A percentile compares a stretch with the other conserved stretches of the same genome.
Conservation (phyloP, 2,888 invertebrate genomes). For the Ecdyonurus torrentis region DNA sequence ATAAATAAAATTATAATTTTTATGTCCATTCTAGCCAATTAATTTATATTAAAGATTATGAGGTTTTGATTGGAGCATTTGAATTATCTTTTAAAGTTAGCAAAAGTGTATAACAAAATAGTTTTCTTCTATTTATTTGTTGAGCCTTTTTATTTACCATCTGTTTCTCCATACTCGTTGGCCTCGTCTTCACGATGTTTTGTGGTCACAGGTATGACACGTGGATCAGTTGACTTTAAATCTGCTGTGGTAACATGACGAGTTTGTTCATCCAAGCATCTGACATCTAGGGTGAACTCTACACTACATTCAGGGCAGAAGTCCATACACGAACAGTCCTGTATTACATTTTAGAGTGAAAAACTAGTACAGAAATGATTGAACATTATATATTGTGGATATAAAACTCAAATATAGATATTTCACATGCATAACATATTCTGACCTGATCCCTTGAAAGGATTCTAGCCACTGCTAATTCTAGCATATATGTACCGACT, state of each 20-base stretch:
- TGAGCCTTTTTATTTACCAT: conserved; percentile 61
- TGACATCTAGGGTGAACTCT: conserved; percentile 92
- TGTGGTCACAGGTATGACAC: conserved; percentile 87
- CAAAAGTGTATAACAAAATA: not conserved
- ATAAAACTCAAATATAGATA: not conserved
- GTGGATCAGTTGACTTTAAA: conserved; percentile 75
- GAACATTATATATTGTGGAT: too few relatives aligned
- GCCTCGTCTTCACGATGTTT: conserved; percentile 82
- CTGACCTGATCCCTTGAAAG: not conserved
- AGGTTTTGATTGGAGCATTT: not conserved
- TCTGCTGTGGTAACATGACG: conserved; percentile 94
- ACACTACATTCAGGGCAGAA: conserved; percentile 97
- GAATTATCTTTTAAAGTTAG: not conserved
- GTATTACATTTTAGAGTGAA: too few relatives aligned
- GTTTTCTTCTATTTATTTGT: too few relatives aligned
- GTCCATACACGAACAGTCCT: conserved; percentile 93
- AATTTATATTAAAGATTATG: conserved; percentile 1
- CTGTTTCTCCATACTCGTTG: conserved; percentile 83
- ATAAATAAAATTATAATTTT: not conserved
- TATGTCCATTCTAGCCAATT: not conserved
- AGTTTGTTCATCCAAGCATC: conserved; percentile 86
- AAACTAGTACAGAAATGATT: too few relatives aligned
- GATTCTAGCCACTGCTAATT: too few relatives aligned
- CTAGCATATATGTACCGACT: too few relatives aligned
- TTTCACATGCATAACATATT: not conserved